Evolutionary conservation across 2,888 invertebrate species (phyloP).

Genomic region (Cheilosia soror): DNA sequence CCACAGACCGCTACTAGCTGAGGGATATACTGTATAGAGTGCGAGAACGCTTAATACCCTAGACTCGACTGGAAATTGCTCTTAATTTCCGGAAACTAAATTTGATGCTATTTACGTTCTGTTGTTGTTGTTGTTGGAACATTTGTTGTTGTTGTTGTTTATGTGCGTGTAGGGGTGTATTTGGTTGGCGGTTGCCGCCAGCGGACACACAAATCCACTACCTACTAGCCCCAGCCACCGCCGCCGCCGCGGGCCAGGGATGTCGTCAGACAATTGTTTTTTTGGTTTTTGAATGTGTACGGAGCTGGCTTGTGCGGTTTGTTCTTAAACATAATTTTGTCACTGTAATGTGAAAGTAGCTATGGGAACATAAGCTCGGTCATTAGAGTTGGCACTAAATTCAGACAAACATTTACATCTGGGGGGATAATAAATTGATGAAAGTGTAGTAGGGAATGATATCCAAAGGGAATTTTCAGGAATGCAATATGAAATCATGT

Average conservation of each 20-base stretch:
- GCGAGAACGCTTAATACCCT: conserved; percentile 64
- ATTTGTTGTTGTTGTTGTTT: conserved; percentile 3
- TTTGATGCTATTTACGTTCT: conserved; percentile 71
- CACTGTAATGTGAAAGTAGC: conserved; percentile 45
- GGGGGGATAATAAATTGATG: not conserved
- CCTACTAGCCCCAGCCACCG: not conserved
- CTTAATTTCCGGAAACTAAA: conserved; percentile 76
- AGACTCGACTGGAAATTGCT: conserved; percentile 73
- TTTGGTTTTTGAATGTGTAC: conserved; percentile 29
- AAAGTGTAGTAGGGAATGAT: not conserved
- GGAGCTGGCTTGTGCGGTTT: conserved; percentile 56
- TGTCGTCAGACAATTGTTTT: conserved; percentile 40
- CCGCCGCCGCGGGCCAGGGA: conserved; percentile 8
- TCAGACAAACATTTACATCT: conserved; percentile 7
- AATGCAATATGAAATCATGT: too few relatives aligned
- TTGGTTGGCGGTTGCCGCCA: conserved; percentile 51
- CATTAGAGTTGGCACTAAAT: conserved; percentile 38
- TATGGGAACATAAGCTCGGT: conserved; percentile 15
- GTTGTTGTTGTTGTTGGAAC: conserved; percentile 41
- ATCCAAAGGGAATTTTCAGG: too few relatives aligned
- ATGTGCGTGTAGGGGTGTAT: conserved; percentile 10
- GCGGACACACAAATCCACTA: conserved; percentile 7
- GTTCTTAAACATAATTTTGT: conserved; percentile 60
- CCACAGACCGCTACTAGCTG: conserved; percentile 35
- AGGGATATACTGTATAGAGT: not conserved